Evolutionary conservation across 2,113 vertebrate genomes (phyloP).

Genomic region (Hirundichthys speculiger): DNA sequence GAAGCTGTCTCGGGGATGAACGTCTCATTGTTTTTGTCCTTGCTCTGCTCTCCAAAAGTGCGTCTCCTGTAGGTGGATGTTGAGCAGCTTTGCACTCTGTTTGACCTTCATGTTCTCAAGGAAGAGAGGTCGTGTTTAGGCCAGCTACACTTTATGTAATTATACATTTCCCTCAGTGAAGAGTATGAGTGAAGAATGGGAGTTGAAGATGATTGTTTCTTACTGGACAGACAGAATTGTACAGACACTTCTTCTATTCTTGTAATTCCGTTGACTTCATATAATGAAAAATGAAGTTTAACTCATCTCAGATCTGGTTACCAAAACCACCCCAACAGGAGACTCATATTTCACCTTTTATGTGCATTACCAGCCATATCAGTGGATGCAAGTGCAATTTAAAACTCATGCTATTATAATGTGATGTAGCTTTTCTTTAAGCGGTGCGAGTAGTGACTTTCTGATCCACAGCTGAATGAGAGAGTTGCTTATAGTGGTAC

Average conservation of each 20-base stretch:
- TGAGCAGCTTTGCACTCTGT: slow-evolving; percentile 50
- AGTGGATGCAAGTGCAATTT: too few relatives aligned
- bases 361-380: not conserved
- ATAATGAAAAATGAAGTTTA: not conserved
- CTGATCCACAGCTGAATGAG: too few relatives aligned
- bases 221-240: not conserved
- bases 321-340: not conserved
- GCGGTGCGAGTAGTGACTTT: too few relatives aligned
- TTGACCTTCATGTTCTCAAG: slow-evolving; percentile 47
- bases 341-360: not conserved
- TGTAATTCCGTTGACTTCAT: not conserved
- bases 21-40: slow-evolving; percentile 80
- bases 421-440: too few relatives aligned
- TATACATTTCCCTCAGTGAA: slow-evolving; percentile 15
- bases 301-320: not conserved
- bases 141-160: slow-evolving; percentile 45
- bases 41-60: slow-evolving; percentile 61
- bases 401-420: too few relatives aligned
- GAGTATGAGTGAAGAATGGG: too few relatives aligned
- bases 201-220: slow-evolving; percentile 2
- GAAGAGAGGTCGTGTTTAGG: slow-evolving; percentile 36
- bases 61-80: slow-evolving; percentile 55
- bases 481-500: too few relatives aligned
- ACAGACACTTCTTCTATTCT: too few relatives aligned
- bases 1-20: slow-evolving; percentile 78